Conservation (phyloP, 2,113 vertebrate genomes). For the Mormoops blainvillei region DNA sequence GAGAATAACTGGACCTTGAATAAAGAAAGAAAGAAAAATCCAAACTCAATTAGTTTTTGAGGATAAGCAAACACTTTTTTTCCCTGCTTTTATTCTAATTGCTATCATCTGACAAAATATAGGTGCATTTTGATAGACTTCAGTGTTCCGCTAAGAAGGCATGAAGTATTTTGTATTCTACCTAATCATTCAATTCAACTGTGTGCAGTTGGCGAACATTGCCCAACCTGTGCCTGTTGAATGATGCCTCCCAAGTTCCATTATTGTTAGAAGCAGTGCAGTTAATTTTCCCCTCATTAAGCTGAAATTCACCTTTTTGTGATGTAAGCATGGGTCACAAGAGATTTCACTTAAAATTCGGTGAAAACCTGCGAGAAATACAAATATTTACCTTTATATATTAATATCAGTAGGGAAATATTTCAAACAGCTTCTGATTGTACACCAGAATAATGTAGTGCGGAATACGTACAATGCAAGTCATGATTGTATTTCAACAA, state of each 20-base stretch:
- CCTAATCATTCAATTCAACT: not conserved
- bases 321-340: not conserved
- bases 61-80: not conserved
- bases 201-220: not conserved
- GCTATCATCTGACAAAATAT: not conserved
- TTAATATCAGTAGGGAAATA: not conserved
- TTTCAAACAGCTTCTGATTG: not conserved
- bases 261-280: not conserved
- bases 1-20: not conserved
- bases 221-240: not conserved
- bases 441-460: not conserved
- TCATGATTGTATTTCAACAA: not conserved
- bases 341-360: not conserved
- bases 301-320: not conserved
- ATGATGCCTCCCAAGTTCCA: not conserved
- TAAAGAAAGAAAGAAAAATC: not conserved
- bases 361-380: not conserved
- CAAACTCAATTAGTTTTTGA: not conserved
- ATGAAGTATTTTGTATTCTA: not conserved
- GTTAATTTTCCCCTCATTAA: not conserved
- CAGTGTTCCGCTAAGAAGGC: not conserved
- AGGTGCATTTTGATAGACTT: not conserved
- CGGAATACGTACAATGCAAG: not conserved
- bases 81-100: not conserved
- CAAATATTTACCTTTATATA: not conserved